Evolutionary conservation across 2,113 vertebrate species (phyloP).

Genomic region (Sander vitreus): DNA sequence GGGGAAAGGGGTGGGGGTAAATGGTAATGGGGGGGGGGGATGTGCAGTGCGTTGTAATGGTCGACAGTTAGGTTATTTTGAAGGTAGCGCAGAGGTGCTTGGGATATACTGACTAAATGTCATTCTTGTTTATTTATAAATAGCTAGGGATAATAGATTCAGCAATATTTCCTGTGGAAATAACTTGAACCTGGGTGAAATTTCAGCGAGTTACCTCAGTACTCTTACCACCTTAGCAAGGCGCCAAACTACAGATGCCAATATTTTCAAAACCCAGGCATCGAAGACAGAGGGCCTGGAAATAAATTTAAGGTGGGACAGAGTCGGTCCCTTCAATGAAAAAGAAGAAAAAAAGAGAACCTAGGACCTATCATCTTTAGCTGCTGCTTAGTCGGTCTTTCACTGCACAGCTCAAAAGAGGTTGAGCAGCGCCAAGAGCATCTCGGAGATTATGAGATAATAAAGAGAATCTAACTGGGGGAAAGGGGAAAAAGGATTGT

Average conservation of each 20-base stretch:
- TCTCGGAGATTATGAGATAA: slow-evolving; percentile 27
- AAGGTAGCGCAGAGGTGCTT: slow-evolving; percentile 79
- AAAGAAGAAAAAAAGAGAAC: slow-evolving; percentile 80
- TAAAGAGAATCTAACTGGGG: slow-evolving; percentile 3
- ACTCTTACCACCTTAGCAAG: slow-evolving; percentile 91
- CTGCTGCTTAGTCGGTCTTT: slow-evolving; percentile 82
- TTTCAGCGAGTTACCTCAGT: slow-evolving; percentile 96
- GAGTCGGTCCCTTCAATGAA: slow-evolving; percentile 83
- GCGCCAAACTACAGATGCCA: slow-evolving; percentile 76
- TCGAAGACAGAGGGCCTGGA: slow-evolving; percentile 22
- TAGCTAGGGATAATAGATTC: slow-evolving; percentile 87
- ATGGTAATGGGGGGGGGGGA: slow-evolving; percentile 48
- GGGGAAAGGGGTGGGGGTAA: slow-evolving; percentile 53
- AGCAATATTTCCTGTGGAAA: slow-evolving; percentile 99
- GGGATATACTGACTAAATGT: slow-evolving; percentile 90
- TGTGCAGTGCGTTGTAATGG: not conserved
- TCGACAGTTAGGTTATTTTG: slow-evolving; percentile 36
- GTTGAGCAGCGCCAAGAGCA: slow-evolving; percentile 42
- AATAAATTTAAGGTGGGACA: slow-evolving; percentile 82
- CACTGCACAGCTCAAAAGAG: slow-evolving; percentile 59
- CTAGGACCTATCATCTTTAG: slow-evolving; percentile 83
- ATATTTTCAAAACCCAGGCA: slow-evolving; percentile 72
- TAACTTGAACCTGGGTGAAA: slow-evolving; percentile 95
- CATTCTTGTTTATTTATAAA: slow-evolving; percentile 89
- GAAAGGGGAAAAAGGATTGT: slow-evolving; percentile 8